Base-by-base conservation (phyloP, 2,888 invertebrate species). In the Catocala fraxini region DNA sequence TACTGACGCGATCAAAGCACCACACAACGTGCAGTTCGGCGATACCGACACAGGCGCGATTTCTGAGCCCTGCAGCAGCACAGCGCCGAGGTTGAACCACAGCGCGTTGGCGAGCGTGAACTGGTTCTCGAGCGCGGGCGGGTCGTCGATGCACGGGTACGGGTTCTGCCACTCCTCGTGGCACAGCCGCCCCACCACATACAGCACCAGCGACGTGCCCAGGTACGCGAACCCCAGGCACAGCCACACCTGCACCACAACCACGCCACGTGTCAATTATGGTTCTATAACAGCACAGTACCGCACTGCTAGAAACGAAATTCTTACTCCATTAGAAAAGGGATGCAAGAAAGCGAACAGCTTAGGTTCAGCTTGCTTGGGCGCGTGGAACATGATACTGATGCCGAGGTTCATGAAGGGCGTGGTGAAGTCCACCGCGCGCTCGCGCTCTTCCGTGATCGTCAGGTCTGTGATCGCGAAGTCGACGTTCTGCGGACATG, bases 331-430 rank as follows among this genome's bases (percentile, higher is more conserved):
- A 11, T 95, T 94, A 0, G 98, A 97, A 84, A 99, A 97, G 0
- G 99, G 99, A 47, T 97, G 96, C 85, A 98, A 95, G 87, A 99
- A 99, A 4, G 98, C 98, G 87, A 99, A 98, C 7, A 98, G 91
- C 80, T 97, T 97, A 0, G 99, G 98, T 9, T 97, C 96, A 57
- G 97, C 97, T 73, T 97, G 96, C 81, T 95, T 95, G 3, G 99
- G 98, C 82, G 97, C 97, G 81, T 96, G 96, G 93, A 97, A 98
- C 56, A 99, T 90, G 81, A 99, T 99, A 75, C 97, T 97, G 83
- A 98, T 98, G 70, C 98, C 97, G 67, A 99, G 95, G 90, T 98
- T 98, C 97, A 99, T 98, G 89, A 99, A 99, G 0, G 99, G 99
- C 91, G 98, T 98, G 0, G 99, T 99, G 89, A 99, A 99, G 92